Base-by-base conservation (phyloP, 1,140 invertebrate species). In the Drosophila lacertosa region DNA sequence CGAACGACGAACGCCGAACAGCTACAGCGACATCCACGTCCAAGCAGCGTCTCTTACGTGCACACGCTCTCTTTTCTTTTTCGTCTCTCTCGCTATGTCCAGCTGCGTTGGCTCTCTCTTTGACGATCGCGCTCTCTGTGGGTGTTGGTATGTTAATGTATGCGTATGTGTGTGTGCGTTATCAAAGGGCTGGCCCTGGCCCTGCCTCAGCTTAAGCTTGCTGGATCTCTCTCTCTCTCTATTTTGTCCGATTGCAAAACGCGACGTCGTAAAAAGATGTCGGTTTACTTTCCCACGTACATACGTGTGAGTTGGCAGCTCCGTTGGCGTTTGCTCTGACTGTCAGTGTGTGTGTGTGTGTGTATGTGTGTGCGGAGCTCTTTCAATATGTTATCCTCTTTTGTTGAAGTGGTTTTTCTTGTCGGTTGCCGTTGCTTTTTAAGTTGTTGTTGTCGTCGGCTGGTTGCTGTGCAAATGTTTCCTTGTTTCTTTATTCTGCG, bases 371-470 rank as follows among this genome's bases (percentile, higher is more conserved):
- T 47, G 53, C 42, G 47, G 72, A 71, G 82, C 81, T 88, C 81
- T 86, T 88, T 75, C 82, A 88, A 77, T 86, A 82, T 88, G 82
- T 88, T 86, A 86, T 86, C 82, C 82, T 86, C 82, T 86, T 86
- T 86, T 88, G 82, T 88, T 88, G 82, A 88, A 88, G 82, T 88
- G 82, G 82, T 88, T 88, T 88, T 88, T 88, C 82, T 88, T 88
- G 82, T 88, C 74, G 82, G 71, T 37, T 54, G 48, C 29, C 48
- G 40, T 45, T 59, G 58, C 45, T 44, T 63, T 55, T 81, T 7
- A 65, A 75, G 66, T 58, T 78, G 45, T 54, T 54, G 48, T 60
- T 54, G 62, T 54, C 70, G 64, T 51, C 39, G 33, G 33, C 45
- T 72, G 47, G 55, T 73, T 74, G 62, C 77, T 78, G 74, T 82